These are phyloP conservation scores for Oenanthe melanoleuca DNA, from an alignment of 2,113 vertebrate genomes.

Conservation along the genomic window DNA sequence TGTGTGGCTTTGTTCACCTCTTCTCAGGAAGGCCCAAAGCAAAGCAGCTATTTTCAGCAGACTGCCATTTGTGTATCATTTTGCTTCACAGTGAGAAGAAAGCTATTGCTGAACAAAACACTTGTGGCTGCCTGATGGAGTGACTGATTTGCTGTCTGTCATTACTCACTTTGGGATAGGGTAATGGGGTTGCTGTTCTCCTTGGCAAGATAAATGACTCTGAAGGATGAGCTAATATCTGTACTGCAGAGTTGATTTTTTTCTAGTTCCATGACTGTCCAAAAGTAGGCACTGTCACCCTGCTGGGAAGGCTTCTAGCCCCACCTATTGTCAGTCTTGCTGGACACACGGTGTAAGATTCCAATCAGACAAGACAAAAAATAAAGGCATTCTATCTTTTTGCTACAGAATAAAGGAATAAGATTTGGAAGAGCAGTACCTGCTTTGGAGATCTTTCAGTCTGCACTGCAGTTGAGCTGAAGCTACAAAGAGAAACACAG, in stretches of 20 bases:
- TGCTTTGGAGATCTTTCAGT: background rate
- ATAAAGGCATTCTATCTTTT: background rate
- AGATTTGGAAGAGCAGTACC: background rate
- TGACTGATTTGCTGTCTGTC: background rate
- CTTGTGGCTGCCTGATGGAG: background rate
- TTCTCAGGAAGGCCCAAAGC: background rate
- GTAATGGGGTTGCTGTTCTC: background rate
- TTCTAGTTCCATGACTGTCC: background rate
- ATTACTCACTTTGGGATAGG: background rate
- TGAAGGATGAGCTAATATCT: background rate
- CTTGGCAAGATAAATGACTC: background rate
- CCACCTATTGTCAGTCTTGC: background rate
- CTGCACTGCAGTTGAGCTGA: background rate
- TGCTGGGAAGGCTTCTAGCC: background rate
- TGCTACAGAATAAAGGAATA: background rate
- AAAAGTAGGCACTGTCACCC: background rate
- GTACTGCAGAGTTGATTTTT: background rate
- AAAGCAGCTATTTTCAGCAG: background rate
- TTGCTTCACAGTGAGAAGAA: background rate
- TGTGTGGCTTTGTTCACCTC: background rate
- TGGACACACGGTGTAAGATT: background rate
- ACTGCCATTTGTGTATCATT: background rate
- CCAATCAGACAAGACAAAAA: background rate
- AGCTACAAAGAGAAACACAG: background rate
- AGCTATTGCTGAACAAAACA: background rate